Conservation (phyloP, 2,113 vertebrate genomes). For the Chaetorhynchus papuensis region DNA sequence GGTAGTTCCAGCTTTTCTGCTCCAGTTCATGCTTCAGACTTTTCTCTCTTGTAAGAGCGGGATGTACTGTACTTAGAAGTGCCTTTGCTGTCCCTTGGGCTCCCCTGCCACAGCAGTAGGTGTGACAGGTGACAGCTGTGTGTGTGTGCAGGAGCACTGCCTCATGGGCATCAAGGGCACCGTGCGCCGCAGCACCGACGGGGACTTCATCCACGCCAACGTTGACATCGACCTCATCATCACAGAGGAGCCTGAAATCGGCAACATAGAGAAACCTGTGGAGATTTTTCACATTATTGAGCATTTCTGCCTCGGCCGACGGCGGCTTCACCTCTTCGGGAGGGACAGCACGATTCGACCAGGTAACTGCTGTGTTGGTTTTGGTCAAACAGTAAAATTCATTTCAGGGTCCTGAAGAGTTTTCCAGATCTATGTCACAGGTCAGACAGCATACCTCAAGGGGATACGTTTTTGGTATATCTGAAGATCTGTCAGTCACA, state of each 20-base stretch:
- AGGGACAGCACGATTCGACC: constrained; percentile 95
- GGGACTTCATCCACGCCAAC: constrained; percentile 97
- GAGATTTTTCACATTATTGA: constrained; percentile 99
- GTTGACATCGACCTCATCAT: constrained; percentile 98
- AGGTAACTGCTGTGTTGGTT: constrained; percentile 60
- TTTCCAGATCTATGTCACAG: neutral
- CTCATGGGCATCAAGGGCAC: constrained; percentile 98
- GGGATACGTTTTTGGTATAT: neutral
- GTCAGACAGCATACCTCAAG: neutral
- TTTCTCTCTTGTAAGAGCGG: neutral
- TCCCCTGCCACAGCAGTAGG: neutral
- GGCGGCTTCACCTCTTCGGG: constrained; percentile 92
- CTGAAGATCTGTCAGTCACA: neutral
- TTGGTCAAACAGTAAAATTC: neutral
- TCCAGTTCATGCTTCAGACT: neutral
- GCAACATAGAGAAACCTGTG: constrained; percentile 96
- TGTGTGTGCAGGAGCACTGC: constrained; percentile 86
- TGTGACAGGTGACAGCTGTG: neutral
- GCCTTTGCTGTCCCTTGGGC: neutral
- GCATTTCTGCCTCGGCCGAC: constrained; percentile 92
- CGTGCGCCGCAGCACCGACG: constrained; percentile 90
- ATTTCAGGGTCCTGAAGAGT: neutral
- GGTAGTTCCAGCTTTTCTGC: neutral
- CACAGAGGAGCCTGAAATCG: constrained; percentile 95
- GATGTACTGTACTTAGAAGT: neutral